A percentile compares a stretch with the other conserved stretches of the same genome.
phyloP scores from a whole-genome alignment of 2,113 vertebrate genomes.

The Illadopsis cleaveri region DNA sequence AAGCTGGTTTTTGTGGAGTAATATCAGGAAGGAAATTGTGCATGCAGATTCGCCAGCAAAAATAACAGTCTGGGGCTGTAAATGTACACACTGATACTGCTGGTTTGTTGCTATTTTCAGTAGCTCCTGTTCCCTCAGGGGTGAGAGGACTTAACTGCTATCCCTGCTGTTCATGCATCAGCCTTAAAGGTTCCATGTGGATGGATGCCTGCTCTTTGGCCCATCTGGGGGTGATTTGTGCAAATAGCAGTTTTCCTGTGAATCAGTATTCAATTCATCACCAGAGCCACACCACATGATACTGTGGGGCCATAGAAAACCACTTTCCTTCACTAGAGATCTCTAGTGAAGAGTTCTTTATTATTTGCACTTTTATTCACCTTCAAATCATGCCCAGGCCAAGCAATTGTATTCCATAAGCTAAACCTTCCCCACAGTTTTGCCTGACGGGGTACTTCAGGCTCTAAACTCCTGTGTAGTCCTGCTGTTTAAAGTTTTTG shows the following conservation, averaged over 20 bases:
- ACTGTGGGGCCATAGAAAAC: not conserved
- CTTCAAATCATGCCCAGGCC: not conserved
- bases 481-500: not conserved
- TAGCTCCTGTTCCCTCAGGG: not conserved
- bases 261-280: not conserved
- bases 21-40: slow-evolving; percentile 58
- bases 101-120: slow-evolving; percentile 34
- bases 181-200: not conserved
- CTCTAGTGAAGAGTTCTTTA: not conserved
- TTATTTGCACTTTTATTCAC: not conserved
- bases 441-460: not conserved
- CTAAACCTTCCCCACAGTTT: not conserved
- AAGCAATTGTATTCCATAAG: not conserved
- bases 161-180: not conserved
- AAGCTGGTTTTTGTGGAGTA: slow-evolving; percentile 32
- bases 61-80: not conserved
- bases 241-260: not conserved
- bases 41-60: not conserved
- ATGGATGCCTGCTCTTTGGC: not conserved
- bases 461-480: not conserved
- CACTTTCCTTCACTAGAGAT: not conserved
- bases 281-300: not conserved
- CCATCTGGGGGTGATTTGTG: slow-evolving; percentile 19
- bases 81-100: not conserved
- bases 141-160: not conserved